Conservation (phyloP, 2,113 vertebrate genomes). For the Guaruba guarouba region DNA sequence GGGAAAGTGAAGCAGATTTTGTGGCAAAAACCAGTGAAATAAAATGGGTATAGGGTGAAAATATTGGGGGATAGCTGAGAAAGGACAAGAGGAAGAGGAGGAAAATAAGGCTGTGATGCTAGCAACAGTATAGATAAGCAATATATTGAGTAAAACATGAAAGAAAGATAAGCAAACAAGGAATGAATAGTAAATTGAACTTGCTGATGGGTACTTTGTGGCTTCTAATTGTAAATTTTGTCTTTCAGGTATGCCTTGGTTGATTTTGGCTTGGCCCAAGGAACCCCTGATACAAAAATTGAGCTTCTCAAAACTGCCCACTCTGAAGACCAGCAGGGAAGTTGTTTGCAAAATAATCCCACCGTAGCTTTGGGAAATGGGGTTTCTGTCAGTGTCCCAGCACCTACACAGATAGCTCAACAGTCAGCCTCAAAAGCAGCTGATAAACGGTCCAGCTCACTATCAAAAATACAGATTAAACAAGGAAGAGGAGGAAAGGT, state of each 20-base stretch:
- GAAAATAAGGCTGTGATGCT: background rate
- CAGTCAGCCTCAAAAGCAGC: slow-evolving; percentile 74
- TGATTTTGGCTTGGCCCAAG: slow-evolving; percentile 97
- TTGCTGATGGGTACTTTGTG: background rate
- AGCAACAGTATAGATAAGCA: background rate
- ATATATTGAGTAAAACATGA: background rate
- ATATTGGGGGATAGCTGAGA: background rate
- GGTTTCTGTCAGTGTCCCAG: slow-evolving; percentile 55
- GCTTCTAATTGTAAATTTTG: background rate
- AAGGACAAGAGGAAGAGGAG: background rate
- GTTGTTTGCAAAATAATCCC: slow-evolving; percentile 73
- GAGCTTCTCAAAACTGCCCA: slow-evolving; percentile 89
- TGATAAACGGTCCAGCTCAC: slow-evolving; percentile 76
- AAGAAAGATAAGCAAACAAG: background rate
- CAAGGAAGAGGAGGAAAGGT: slow-evolving; percentile 86
- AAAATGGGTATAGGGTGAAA: background rate
- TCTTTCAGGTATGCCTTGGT: slow-evolving; percentile 90
- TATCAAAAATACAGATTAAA: slow-evolving; percentile 76
- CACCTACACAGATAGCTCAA: slow-evolving; percentile 55
- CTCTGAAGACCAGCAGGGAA: slow-evolving; percentile 82
- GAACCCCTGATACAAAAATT: slow-evolving; percentile 89
- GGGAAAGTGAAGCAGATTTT: background rate
- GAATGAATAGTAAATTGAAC: background rate
- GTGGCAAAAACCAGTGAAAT: background rate
- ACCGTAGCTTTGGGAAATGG: slow-evolving; percentile 66